Evolutionary conservation across 2,888 invertebrate species (phyloP).

Genomic region (Papilio elwesi): DNA sequence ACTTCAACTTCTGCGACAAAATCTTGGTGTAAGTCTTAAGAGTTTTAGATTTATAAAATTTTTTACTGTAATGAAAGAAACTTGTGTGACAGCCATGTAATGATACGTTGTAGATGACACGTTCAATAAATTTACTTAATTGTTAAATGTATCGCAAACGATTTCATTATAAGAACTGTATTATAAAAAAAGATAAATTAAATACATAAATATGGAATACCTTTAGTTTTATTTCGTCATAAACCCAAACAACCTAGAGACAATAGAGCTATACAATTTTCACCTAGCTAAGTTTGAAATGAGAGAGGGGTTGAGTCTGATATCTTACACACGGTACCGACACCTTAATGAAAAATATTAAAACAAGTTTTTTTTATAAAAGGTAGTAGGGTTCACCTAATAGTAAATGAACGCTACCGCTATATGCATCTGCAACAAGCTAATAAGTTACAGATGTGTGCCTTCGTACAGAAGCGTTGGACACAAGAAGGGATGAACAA

Average conservation of each 20-base stretch:
- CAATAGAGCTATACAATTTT: not conserved
- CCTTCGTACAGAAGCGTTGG: too few relatives aligned
- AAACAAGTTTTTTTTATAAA: too few relatives aligned
- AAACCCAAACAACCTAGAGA: not conserved
- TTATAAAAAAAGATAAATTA: constrained; percentile 24
- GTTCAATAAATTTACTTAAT: constrained; percentile 15
- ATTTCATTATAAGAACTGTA: constrained; percentile 32
- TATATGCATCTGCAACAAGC: too few relatives aligned
- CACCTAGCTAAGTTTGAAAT: too few relatives aligned
- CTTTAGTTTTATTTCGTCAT: not conserved
- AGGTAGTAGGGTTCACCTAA: too few relatives aligned
- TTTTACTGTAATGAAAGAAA: constrained; percentile 10
- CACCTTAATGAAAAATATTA: too few relatives aligned
- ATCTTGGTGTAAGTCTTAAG: not conserved
- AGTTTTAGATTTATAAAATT: constrained; percentile 2
- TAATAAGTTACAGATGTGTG: too few relatives aligned
- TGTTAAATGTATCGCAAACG: constrained; percentile 30
- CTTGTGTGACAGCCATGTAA: constrained; percentile 6
- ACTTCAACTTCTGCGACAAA: not conserved
- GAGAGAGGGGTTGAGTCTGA: too few relatives aligned
- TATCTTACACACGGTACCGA: too few relatives aligned
- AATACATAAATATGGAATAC: not conserved
- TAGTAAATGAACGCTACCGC: too few relatives aligned
- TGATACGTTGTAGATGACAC: constrained; percentile 19
- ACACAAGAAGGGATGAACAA: too few relatives aligned